phyloP scores from a whole-genome alignment of 2,888 invertebrate genomes.

The Patella depressa region DNA sequence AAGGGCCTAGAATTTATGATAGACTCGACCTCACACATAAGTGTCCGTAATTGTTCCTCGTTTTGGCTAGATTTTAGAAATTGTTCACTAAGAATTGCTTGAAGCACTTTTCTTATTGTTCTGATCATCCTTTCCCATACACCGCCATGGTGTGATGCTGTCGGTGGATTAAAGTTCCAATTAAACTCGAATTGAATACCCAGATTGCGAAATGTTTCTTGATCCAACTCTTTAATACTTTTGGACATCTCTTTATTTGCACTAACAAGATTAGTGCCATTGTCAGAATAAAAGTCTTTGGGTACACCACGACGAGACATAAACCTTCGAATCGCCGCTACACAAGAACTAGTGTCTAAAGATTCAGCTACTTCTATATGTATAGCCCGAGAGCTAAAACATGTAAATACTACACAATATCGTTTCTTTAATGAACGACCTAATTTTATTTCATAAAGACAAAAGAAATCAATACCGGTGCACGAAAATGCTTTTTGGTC shows the following conservation, averaged over 20 bases:
- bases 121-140: slow-evolving; percentile 26
- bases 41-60: slow-evolving; percentile 33
- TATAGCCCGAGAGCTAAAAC: too few species aligned
- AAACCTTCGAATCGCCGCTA: too few species aligned
- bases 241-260: slow-evolving; percentile 25
- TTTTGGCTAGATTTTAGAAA: background rate
- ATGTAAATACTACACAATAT: too few species aligned
- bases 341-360: too few species aligned
- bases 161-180: slow-evolving; percentile 23
- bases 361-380: too few species aligned
- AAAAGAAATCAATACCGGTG: too few species aligned
- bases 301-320: background rate
- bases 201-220: background rate
- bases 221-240: slow-evolving; percentile 13
- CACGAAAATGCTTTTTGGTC: too few species aligned
- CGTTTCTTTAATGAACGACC: too few species aligned
- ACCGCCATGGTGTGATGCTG: slow-evolving; percentile 22
- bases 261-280: slow-evolving; percentile 30
- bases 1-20: slow-evolving; percentile 38
- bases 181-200: background rate
- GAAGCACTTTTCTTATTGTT: slow-evolving; percentile 18
- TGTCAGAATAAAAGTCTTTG: slow-evolving; percentile 21
- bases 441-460: too few species aligned
- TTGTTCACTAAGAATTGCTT: slow-evolving; percentile 23
- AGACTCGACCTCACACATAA: slow-evolving; percentile 36